Evolutionary conservation across 1,140 invertebrate genomes (phyloP).

Genomic region (Periplaneta americana): DNA sequence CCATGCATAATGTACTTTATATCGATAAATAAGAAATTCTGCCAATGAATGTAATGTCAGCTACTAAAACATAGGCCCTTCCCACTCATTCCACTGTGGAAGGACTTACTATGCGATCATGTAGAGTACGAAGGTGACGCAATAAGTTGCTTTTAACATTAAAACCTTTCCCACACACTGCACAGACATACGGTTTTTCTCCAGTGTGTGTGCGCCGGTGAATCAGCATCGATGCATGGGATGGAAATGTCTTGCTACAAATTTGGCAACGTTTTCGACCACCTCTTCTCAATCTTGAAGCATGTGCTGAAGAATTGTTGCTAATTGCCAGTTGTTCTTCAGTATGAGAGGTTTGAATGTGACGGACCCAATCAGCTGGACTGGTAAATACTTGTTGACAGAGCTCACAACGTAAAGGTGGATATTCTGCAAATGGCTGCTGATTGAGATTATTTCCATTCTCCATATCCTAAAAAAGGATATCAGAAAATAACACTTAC

Average conservation of each 20-base stretch:
- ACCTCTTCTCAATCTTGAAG: conserved; percentile 26
- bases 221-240: conserved; percentile 70
- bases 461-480: not conserved
- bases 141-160: conserved; percentile 72
- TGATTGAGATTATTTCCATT: not conserved
- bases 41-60: too few relatives aligned
- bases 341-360: conserved; percentile 75
- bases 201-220: conserved; percentile 65
- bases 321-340: conserved; percentile 74
- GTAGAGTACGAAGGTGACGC: conserved; percentile 63
- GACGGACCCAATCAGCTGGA: conserved; percentile 77
- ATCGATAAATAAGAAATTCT: too few relatives aligned
- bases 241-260: conserved; percentile 70
- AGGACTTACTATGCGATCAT: conserved; percentile 57
- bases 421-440: conserved; percentile 43
- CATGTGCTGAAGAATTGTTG: conserved; percentile 59
- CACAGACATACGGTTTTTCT: conserved; percentile 64
- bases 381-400: conserved; percentile 76
- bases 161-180: conserved; percentile 68
- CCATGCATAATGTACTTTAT: too few relatives aligned
- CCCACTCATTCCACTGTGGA: conserved; percentile 13
- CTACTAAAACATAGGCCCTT: too few relatives aligned
- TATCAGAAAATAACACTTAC: too few relatives aligned
- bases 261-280: conserved; percentile 60
- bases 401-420: conserved; percentile 66